A percentile compares a stretch with the other conserved stretches of the same genome.
Conservation (phyloP, 2,888 invertebrate genomes). For the Macrophya alboannulata region DNA sequence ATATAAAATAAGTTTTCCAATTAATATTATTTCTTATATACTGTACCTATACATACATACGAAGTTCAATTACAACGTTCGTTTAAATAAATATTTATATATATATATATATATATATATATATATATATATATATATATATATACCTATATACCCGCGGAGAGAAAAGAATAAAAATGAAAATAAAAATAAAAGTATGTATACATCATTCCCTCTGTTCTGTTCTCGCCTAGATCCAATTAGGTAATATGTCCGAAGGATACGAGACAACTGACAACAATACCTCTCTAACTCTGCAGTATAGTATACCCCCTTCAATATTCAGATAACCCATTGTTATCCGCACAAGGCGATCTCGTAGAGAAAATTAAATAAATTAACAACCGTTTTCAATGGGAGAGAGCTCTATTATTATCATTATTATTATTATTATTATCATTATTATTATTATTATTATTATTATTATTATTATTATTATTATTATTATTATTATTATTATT, state of each 20-base stretch:
- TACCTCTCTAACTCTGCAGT: neutral
- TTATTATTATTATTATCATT: no score
- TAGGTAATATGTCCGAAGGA: neutral
- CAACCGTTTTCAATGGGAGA: neutral
- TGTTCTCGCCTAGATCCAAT: slow-evolving; percentile 2
- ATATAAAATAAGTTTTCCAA: neutral
- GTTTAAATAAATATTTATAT: neutral
- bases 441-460: no score
- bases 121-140: no score
- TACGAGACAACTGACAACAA: neutral
- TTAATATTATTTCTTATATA: neutral
- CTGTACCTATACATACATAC: neutral
- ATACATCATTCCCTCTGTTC: neutral
- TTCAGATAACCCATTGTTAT: neutral
- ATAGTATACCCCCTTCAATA: neutral
- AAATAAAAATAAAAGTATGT: no score
- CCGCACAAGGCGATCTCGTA: neutral
- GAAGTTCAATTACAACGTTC: neutral
- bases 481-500: no score
- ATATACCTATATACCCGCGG: neutral
- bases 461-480: no score
- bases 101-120: neutral
- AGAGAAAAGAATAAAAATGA: neutral
- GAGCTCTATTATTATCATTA: neutral
- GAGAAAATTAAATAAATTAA: neutral